These are phyloP conservation scores for Hypothenemus hampei DNA, from an alignment of 1,140 invertebrate genomes.

Conservation along the genomic window DNA sequence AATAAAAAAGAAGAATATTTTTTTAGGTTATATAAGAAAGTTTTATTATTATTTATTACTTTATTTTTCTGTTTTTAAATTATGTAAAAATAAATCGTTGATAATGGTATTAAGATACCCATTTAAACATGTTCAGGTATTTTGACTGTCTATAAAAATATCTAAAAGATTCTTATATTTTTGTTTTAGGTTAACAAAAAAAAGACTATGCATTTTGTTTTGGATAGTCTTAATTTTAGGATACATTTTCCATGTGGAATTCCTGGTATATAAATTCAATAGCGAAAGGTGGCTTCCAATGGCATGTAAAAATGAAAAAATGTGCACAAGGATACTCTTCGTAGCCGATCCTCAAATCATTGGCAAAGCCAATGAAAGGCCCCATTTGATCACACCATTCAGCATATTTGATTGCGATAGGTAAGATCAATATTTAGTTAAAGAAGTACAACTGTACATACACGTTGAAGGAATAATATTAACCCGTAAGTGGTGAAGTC, in stretches of 20 bases:
- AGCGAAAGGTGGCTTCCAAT: slow-evolving; percentile 48
- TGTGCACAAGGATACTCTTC: slow-evolving; percentile 68
- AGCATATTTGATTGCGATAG: slow-evolving; percentile 78
- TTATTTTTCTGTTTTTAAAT: no score
- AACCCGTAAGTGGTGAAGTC: neutral
- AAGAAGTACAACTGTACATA: slow-evolving; percentile 1
- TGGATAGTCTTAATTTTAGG: slow-evolving; percentile 20
- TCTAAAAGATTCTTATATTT: no score
- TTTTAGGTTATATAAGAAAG: no score
- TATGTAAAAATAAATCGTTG: no score
- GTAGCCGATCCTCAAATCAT: slow-evolving; percentile 92
- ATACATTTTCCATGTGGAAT: slow-evolving; percentile 28
- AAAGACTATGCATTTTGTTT: slow-evolving; percentile 12
- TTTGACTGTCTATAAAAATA: no score
- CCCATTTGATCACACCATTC: slow-evolving; percentile 50
- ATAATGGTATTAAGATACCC: no score
- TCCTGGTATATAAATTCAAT: slow-evolving; percentile 28
- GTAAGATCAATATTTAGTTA: slow-evolving; percentile 40
- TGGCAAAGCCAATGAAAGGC: slow-evolving; percentile 65
- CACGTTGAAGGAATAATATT: neutral
- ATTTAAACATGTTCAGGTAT: no score
- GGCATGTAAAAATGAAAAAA: slow-evolving; percentile 48
- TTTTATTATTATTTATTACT: no score
- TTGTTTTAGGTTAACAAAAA: slow-evolving; percentile 24
- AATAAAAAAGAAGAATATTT: no score